phyloP scores from a whole-genome alignment of 2,113 vertebrate species.

The Podarcis muralis region DNA sequence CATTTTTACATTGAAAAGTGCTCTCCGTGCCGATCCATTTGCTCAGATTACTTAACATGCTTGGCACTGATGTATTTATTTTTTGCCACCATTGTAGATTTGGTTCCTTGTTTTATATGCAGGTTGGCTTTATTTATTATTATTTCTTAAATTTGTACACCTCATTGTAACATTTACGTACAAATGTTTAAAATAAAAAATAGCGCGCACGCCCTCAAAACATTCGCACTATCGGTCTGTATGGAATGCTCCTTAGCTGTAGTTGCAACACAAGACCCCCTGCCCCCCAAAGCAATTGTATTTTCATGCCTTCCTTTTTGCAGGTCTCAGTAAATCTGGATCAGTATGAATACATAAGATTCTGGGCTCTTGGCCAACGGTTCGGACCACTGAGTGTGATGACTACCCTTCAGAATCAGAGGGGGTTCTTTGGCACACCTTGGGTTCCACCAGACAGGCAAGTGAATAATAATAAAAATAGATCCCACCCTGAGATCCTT shows the following conservation, averaged over 20 bases:
- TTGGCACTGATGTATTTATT: too few relatives aligned
- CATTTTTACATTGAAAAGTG: not conserved
- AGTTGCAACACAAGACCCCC: not conserved
- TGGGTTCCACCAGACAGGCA: conserved; percentile 18
- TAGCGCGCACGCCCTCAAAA: not conserved
- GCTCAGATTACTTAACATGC: not conserved
- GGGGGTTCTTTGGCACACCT: conserved; percentile 58
- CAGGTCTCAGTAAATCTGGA: conserved; percentile 74
- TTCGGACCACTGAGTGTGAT: conserved; percentile 60
- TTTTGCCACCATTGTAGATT: not conserved
- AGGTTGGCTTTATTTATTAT: not conserved
- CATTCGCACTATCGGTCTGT: not conserved
- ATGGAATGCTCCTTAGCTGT: not conserved
- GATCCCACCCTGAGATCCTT: not conserved
- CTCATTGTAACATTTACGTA: not conserved
- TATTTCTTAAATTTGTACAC: not conserved
- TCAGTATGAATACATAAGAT: conserved; percentile 73
- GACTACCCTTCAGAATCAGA: conserved; percentile 54
- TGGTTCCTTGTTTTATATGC: not conserved
- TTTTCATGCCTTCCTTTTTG: not conserved
- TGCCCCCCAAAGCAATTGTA: not conserved
- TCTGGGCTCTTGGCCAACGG: conserved; percentile 76
- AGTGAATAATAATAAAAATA: not conserved
- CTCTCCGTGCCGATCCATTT: not conserved
- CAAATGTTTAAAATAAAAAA: not conserved